Conservation (phyloP, 2,797 vertebrate species). For the Thamnophis elegans region DNA sequence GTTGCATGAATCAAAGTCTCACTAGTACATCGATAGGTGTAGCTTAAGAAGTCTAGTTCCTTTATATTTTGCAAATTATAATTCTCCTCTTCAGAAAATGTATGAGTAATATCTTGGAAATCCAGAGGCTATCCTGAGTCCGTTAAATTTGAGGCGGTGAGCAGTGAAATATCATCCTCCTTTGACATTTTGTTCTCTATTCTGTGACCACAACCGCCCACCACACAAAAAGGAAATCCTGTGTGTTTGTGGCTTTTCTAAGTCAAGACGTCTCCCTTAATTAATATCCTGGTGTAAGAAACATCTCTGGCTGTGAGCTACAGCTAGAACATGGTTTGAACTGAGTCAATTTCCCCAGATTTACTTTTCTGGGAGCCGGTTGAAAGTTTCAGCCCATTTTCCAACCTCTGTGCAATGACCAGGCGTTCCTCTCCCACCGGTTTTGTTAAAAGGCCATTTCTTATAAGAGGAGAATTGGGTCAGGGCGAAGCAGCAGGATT, state of each 20-base stretch:
- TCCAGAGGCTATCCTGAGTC: neutral
- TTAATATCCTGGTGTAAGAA: neutral
- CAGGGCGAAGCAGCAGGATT: conserved; percentile 73
- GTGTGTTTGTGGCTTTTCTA: neutral
- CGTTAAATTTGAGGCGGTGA: neutral
- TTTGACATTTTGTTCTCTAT: neutral
- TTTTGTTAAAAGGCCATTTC: conserved; percentile 51
- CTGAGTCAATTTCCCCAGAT: neutral
- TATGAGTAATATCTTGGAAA: neutral
- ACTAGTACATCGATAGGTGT: neutral
- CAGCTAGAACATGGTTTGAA: neutral
- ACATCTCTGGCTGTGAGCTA: neutral
- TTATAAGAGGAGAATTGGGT: conserved; percentile 74
- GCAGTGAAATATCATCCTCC: neutral
- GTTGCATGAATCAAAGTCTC: no score
- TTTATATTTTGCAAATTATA: neutral
- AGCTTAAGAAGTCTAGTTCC: neutral
- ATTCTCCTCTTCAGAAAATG: neutral
- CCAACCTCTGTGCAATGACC: no score
- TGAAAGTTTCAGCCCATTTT: neutral
- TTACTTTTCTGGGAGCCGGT: neutral
- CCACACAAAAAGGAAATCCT: neutral
- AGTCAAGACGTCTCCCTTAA: neutral
- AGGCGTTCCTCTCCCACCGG: neutral
- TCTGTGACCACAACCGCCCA: neutral